Evolutionary conservation across 2,888 invertebrate species (phyloP), one percentile per base, ranked within the genome.

Genomic region (Drosophila pullipes): DNA sequence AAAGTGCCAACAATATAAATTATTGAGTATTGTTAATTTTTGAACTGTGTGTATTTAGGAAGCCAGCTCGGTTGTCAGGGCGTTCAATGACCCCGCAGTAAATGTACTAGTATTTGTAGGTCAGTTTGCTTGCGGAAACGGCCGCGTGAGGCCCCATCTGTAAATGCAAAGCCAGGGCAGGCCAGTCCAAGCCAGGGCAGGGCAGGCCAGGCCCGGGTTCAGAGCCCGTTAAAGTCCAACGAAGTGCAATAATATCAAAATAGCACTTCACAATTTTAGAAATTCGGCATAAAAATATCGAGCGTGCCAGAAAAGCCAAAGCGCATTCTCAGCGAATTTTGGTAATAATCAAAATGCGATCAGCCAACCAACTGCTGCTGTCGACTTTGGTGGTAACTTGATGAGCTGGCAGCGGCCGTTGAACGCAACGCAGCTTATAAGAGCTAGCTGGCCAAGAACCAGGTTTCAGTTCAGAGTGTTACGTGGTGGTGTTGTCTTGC

Each of bases 391-490:
- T 71, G 79, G 91, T 84, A 91, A 91, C 78, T 65, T 91, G 91
- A 91, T 81, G 78, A 86, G 83, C 65, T 80, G 82, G 80, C 83
- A 80, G 82, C 81, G 81, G 83, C 83, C 90, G 91, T 89, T 91
- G 85, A 91, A 82, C 90, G 91, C 74, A 61, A 59, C 62, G 59
- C 68, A 78, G 85, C 83, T 91, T 91, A 91, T 91, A 91, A 91
- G 91, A 91, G 82, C 84, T 66, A 64, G 71, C 55, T 65, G 72
- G 69, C 64, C 80, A 88, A 74, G 71, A 78, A 72, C 78, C 76
- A 78, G 74, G 78, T 85, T 89, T 91, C 82, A 89, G 88, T 85
- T 80, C 69, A 57, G 30, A 77, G 47, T 62, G 64, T 67, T 76
- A 83, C 75, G 85, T 85, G 76, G 52, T 70, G 41, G 50, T 44